Evolutionary conservation across 2,888 invertebrate species (phyloP).

Genomic region (Trissonchulus sp.): DNA sequence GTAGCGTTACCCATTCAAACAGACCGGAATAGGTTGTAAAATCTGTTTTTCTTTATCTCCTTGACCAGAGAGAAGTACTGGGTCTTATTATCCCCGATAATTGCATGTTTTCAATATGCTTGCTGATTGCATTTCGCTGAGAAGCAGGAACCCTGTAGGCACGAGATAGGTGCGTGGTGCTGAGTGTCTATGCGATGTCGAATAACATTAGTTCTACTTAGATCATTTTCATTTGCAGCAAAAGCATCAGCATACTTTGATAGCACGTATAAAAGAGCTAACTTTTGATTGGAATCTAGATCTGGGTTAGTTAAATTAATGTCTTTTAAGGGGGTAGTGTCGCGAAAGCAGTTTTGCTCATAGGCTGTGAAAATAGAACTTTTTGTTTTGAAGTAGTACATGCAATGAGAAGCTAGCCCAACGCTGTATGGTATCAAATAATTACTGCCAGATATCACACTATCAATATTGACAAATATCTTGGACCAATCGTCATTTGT

Average conservation of each 20-base stretch:
- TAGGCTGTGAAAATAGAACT: too few relatives aligned
- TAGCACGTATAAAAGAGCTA: not conserved
- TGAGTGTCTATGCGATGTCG: not conserved
- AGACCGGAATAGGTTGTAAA: constrained; percentile 34
- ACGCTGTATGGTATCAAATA: too few relatives aligned
- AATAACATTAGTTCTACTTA: not conserved
- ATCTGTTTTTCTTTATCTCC: constrained; percentile 33
- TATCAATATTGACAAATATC: too few relatives aligned
- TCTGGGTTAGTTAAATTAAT: too few relatives aligned
- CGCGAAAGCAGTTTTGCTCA: too few relatives aligned
- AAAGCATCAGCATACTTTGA: too few relatives aligned
- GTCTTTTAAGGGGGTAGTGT: too few relatives aligned
- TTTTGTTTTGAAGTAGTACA: too few relatives aligned
- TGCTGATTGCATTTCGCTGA: not conserved
- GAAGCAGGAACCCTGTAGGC: not conserved
- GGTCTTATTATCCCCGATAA: not conserved
- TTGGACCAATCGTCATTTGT: too few relatives aligned
- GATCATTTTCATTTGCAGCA: not conserved
- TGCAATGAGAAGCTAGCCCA: too few relatives aligned
- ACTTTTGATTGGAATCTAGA: too few relatives aligned
- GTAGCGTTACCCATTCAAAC: constrained; percentile 36
- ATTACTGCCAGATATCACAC: too few relatives aligned
- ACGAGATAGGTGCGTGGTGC: not conserved
- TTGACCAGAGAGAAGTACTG: not conserved
- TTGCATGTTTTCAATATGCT: not conserved